Evolutionary conservation across 37 sponge, comb jelly and placozoan species (phyloP).

Genomic region (Ianthella basta): DNA sequence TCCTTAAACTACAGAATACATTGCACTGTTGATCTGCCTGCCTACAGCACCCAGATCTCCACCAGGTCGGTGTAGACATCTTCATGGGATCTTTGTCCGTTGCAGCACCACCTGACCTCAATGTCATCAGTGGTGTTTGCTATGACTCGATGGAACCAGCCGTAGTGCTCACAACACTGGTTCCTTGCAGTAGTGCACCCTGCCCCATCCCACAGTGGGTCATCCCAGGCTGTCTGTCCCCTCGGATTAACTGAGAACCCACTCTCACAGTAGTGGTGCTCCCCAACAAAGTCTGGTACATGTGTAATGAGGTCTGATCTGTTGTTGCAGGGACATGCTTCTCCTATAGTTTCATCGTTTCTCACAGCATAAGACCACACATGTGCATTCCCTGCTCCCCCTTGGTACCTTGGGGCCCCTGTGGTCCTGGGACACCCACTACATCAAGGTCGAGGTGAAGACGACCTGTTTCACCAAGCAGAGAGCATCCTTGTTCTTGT

Average conservation of each 20-base stretch:
- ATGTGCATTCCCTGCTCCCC: too few relatives aligned
- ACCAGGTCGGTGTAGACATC: constrained; percentile 24
- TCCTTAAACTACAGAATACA: neutral
- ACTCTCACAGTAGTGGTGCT: constrained; percentile 5
- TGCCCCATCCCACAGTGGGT: constrained; percentile 22
- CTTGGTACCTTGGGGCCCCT: too few relatives aligned
- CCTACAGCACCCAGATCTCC: constrained; percentile 18
- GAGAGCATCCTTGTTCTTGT: too few relatives aligned
- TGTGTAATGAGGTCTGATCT: neutral
- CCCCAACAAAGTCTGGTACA: neutral
- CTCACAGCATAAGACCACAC: constrained; percentile 21
- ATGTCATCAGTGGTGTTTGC: neutral
- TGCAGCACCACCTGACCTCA: constrained; percentile 28
- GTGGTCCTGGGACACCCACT: too few relatives aligned
- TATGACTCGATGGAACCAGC: constrained; percentile 3
- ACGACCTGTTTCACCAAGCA: too few relatives aligned
- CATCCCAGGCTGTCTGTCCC: constrained; percentile 10
- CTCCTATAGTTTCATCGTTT: neutral
- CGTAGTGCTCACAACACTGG: constrained; percentile 13
- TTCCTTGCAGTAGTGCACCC: constrained; percentile 22
- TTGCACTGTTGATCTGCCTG: neutral
- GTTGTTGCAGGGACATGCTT: constrained; percentile 16
- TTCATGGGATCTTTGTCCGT: neutral
- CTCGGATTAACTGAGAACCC: neutral
- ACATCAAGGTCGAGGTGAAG: too few relatives aligned